Evolutionary conservation across 2,113 vertebrate species (phyloP).

Genomic region (Buteo buteo): DNA sequence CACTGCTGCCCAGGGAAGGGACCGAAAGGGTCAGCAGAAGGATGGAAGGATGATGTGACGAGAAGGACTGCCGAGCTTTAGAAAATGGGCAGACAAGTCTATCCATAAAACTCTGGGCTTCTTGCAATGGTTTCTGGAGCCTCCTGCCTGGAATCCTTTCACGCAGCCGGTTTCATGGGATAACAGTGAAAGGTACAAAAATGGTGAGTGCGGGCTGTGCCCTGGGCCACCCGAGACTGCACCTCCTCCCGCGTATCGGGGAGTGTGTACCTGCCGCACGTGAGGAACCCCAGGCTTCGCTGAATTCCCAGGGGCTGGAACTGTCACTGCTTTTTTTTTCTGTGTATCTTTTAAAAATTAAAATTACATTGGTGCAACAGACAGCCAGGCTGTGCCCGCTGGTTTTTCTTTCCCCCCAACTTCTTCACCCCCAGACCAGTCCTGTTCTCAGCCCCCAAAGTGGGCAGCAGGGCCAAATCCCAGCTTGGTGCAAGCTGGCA

Average conservation of each 20-base stretch:
- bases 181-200: not conserved
- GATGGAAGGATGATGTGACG: not conserved
- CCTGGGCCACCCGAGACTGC: fast-evolving
- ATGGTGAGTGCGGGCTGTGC: not conserved
- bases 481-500: fast-evolving
- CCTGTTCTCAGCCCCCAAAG: not conserved
- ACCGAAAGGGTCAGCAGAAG: not conserved
- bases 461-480: not conserved
- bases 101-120: not conserved
- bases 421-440: not conserved
- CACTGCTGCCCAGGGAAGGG: not conserved
- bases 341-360: not conserved
- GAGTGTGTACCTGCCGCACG: not conserved
- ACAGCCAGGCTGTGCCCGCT: not conserved
- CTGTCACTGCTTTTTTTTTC: not conserved
- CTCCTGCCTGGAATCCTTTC: not conserved
- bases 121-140: not conserved
- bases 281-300: not conserved
- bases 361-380: not conserved
- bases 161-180: not conserved
- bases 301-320: not conserved
- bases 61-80: not conserved
- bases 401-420: fast-evolving
- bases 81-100: not conserved
- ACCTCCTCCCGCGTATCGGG: not conserved